Evolutionary conservation across 2,113 vertebrate genomes (phyloP).

Genomic region (Hypanus sabinus): DNA sequence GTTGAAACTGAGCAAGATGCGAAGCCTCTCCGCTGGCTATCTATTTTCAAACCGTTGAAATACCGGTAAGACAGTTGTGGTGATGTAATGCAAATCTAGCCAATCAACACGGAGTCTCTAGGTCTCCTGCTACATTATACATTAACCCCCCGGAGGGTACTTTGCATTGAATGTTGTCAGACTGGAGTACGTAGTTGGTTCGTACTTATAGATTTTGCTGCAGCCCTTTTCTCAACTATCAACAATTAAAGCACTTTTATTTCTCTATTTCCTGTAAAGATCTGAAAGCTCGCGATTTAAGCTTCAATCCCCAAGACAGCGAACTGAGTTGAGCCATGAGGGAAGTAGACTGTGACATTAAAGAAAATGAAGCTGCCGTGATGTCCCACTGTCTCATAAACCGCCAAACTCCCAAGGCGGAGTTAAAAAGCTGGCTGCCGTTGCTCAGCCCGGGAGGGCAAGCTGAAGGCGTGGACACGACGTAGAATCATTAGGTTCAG

Average conservation of each 20-base stretch:
- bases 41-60: constrained; percentile 10
- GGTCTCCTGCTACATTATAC: neutral
- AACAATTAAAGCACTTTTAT: neutral
- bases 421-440: neutral
- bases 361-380: neutral
- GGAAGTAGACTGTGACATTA: neutral
- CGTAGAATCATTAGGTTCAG: neutral
- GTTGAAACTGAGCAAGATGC: neutral
- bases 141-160: neutral
- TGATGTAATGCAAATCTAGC: constrained; percentile 35
- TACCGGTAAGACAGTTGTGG: neutral
- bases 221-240: neutral
- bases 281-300: neutral
- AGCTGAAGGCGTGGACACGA: neutral
- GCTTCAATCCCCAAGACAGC: neutral
- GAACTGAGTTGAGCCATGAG: neutral
- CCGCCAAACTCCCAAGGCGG: neutral
- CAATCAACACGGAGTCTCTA: constrained; percentile 28
- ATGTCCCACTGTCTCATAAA: neutral
- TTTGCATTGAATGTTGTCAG: neutral
- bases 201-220: neutral
- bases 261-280: too few relatives aligned
- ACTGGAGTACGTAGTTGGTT: neutral
- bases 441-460: neutral
- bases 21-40: neutral